Conservation (phyloP, 2,888 invertebrate species). For the Tinea semifulvella region DNA sequence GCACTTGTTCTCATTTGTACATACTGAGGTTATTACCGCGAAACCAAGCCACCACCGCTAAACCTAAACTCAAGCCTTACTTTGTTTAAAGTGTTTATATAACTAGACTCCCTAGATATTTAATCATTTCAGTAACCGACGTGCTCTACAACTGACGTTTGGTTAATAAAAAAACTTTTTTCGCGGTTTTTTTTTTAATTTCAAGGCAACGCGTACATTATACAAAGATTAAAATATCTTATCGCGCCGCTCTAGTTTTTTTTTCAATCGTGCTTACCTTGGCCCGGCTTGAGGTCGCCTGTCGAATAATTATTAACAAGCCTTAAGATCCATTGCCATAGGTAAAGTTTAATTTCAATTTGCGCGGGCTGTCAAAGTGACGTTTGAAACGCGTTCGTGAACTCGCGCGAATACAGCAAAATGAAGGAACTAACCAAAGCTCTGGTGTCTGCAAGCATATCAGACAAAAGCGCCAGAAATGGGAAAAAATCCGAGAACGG, state of each 20-base stretch:
- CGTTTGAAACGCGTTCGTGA: slow-evolving; percentile 50
- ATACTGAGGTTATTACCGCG: no score
- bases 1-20: no score
- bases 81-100: background rate
- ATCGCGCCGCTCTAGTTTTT: slow-evolving; percentile 25
- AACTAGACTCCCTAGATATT: background rate
- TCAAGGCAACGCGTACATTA: slow-evolving; percentile 10
- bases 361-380: slow-evolving; percentile 46
- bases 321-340: slow-evolving; percentile 40
- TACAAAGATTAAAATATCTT: slow-evolving; percentile 18
- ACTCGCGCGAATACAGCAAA: slow-evolving; percentile 20
- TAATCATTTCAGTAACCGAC: background rate
- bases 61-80: background rate
- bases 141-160: slow-evolving; percentile 8
- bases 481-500: slow-evolving; percentile 42
- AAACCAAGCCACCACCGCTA: no score
- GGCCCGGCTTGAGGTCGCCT: slow-evolving; percentile 35
- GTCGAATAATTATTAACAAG: slow-evolving; percentile 32
- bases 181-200: slow-evolving; percentile 5
- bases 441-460: slow-evolving; percentile 26
- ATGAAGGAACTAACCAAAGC: slow-evolving; percentile 54
- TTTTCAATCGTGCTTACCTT: slow-evolving; percentile 39
- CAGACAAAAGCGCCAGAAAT: slow-evolving; percentile 41
- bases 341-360: slow-evolving; percentile 22
- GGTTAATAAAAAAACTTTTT: background rate